phyloP scores from a whole-genome alignment of 1,140 invertebrate species.

The Hirudo medicinalis region DNA sequence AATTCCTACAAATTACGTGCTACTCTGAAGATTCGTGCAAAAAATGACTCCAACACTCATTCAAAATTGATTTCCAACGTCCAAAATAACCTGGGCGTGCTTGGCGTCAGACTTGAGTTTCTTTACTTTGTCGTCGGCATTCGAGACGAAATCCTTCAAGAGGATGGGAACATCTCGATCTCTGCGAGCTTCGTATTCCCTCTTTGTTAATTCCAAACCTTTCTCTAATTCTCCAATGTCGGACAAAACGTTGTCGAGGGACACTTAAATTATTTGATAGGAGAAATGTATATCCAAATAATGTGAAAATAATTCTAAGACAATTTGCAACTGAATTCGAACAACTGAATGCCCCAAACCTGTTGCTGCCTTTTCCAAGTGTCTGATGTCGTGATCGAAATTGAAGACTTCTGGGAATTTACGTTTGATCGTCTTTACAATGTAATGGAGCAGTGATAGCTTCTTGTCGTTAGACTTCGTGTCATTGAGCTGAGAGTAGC shows the following conservation, averaged over 20 bases:
- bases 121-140: slow-evolving; percentile 74
- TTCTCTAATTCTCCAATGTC: slow-evolving; percentile 87
- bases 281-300: no score
- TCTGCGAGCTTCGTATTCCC: slow-evolving; percentile 61
- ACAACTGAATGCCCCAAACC: slow-evolving; percentile 45
- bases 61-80: not conserved
- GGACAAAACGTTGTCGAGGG: slow-evolving; percentile 79
- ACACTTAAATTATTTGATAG: slow-evolving; percentile 50
- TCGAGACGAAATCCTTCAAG: slow-evolving; percentile 71
- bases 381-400: slow-evolving; percentile 79
- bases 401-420: slow-evolving; percentile 76
- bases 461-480: slow-evolving; percentile 82
- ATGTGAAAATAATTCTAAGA: no score
- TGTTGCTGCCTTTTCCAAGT: slow-evolving; percentile 83
- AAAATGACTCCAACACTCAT: not conserved
- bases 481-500: slow-evolving; percentile 53
- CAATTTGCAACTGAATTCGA: not conserved
- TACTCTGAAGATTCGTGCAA: not conserved
- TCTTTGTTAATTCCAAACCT: slow-evolving; percentile 81
- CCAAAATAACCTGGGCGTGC: slow-evolving; percentile 46
- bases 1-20: no score
- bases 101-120: slow-evolving; percentile 65
- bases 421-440: slow-evolving; percentile 71
- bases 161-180: slow-evolving; percentile 40
- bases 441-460: slow-evolving; percentile 80